Evolutionary conservation across 2,113 vertebrate genomes (phyloP).

Genomic region (Dicrurus megarhynchus): DNA sequence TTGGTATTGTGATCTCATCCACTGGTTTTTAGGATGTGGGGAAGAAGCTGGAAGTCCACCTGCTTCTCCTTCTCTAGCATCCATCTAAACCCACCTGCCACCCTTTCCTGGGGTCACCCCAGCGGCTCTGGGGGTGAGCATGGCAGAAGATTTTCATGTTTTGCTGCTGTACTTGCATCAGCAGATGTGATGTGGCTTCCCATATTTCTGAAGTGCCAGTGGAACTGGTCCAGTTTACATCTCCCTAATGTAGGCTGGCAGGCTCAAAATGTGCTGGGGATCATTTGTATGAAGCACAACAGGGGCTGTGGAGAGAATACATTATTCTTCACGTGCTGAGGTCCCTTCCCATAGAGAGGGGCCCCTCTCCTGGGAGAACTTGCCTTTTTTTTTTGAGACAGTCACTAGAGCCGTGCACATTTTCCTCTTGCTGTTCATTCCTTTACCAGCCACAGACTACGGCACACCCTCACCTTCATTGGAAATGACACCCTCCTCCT

Average conservation of each 20-base stretch:
- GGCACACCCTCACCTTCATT: background rate
- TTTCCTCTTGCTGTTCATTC: background rate
- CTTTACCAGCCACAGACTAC: background rate
- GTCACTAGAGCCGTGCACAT: fast-evolving
- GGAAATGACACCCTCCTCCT: background rate
- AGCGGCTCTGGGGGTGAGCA: background rate
- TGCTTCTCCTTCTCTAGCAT: background rate
- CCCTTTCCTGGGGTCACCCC: background rate
- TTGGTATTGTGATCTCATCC: background rate
- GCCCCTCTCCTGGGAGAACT: background rate
- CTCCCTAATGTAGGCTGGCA: background rate
- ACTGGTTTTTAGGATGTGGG: background rate
- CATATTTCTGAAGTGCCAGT: background rate
- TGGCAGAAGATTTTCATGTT: background rate
- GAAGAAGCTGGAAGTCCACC: background rate
- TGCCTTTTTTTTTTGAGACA: background rate
- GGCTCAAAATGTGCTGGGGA: background rate
- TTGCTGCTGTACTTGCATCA: background rate
- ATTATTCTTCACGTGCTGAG: background rate
- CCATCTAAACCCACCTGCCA: background rate
- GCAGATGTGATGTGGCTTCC: background rate
- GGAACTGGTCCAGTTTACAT: background rate
- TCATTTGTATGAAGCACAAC: background rate
- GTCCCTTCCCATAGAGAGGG: background rate
- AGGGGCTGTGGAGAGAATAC: background rate